These are phyloP conservation scores for Brachyptera risi DNA, from an alignment of 2,888 invertebrate genomes.

Conservation along the genomic window DNA sequence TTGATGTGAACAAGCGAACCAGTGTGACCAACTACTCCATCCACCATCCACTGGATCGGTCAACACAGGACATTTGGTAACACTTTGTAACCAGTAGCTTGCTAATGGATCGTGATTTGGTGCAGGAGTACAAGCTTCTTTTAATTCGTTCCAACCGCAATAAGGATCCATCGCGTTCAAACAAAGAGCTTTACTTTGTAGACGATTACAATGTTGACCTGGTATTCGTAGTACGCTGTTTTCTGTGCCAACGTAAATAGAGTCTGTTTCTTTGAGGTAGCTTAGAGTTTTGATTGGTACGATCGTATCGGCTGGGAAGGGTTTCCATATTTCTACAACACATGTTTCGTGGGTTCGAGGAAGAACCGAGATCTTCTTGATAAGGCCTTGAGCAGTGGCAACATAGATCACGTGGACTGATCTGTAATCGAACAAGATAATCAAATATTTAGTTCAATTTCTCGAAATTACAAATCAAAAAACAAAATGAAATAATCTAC, in stretches of 20 bases:
- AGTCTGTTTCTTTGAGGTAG: conserved; percentile 67
- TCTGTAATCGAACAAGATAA: conserved; percentile 32
- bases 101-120: conserved; percentile 59
- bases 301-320: conserved; percentile 53
- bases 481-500: no score
- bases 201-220: conserved; percentile 72
- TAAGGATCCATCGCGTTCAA: conserved; percentile 86
- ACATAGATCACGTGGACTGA: conserved; percentile 75
- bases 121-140: conserved; percentile 67
- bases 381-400: conserved; percentile 67
- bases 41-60: conserved; percentile 73
- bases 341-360: conserved; percentile 70
- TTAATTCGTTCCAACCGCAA: conserved; percentile 86
- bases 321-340: conserved; percentile 79
- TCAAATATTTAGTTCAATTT: not conserved
- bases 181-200: conserved; percentile 66
- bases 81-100: conserved; percentile 70
- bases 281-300: conserved; percentile 64
- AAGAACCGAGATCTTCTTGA: conserved; percentile 76
- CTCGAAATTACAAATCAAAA: no score
- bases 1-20: conserved; percentile 60
- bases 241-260: conserved; percentile 69
- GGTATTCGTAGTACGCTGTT: conserved; percentile 65
- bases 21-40: conserved; percentile 84
- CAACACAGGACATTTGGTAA: conserved; percentile 64